Evolutionary conservation across 2,113 vertebrate species (phyloP), one percentile per base, ranked within the genome.

Genomic region (Dendropsophus ebraccatus): DNA sequence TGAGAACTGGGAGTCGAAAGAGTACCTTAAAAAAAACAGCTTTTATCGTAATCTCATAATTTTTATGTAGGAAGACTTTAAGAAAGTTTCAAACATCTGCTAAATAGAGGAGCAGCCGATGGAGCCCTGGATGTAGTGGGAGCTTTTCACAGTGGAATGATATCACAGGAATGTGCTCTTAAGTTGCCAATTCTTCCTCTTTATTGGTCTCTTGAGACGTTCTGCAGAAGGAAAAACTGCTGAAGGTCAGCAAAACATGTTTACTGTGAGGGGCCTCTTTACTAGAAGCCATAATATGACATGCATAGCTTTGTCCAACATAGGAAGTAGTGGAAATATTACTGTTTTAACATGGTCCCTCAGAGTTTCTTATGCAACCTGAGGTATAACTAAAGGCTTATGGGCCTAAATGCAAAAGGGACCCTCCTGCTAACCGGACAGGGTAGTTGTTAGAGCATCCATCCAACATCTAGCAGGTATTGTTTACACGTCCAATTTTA

Each of bases 101-200:
- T 56, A 10, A 37, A 56, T 35, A 41, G 76, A 35, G n/a, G 2
- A 32, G 4, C 47, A 56, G 75, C 45, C 1, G 37, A 45, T 17
- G 17, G 75, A 28, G 25, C 5, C 35, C 28, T 52, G 9, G 19
- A 54, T 32, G 12, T 35, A 56, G 50, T 10, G 25, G 49, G 49
- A 35, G 17, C 25, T 52, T 47, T 32, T 4, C 3, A 11, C 23
- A n/a, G 30, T 78, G 30, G 30, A 56, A 23, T 56, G 75, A 78
- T 54, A 79, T 79, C 30, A 56, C 76, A 79, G 76, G 76, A 79
- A 79, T 58, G 76, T 79, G 30, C 47, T 79, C 76, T 7, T 23
- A 56, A 79, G 30, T 58, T 56, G 76, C 76, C 49, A 77, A 32
- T 21, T 54, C 75, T 77, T 54, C 17, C 76, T 58, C 52, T 58